Evolutionary conservation across 2,888 invertebrate species (phyloP).

Genomic region (Amblyteles armatorius): DNA sequence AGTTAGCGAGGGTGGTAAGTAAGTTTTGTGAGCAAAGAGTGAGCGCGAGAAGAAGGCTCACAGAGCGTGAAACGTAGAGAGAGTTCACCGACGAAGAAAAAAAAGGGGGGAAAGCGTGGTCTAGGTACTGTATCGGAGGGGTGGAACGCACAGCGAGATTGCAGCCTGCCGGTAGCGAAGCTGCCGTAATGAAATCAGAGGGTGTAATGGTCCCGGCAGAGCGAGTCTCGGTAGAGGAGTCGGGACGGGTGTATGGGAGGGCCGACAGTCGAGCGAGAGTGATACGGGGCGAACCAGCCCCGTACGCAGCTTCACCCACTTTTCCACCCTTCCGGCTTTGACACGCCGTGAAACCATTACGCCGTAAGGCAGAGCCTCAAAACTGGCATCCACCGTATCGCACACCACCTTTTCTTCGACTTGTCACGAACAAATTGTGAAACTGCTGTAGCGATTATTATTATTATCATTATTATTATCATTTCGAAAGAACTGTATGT

Average conservation of each 20-base stretch:
- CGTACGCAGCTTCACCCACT: conserved; percentile 56
- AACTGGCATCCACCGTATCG: conserved; percentile 31
- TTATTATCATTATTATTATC: neutral
- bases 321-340: conserved; percentile 77
- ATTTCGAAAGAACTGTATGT: no score
- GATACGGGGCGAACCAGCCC: conserved; percentile 31
- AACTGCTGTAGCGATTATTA: neutral
- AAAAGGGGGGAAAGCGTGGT: conserved; percentile 39
- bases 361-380: conserved; percentile 76
- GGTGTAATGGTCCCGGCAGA: conserved; percentile 83
- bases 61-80: conserved; percentile 41
- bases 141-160: conserved; percentile 75
- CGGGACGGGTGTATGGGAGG: conserved; percentile 12
- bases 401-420: neutral
- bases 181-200: conserved; percentile 82
- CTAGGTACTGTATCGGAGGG: conserved; percentile 16
- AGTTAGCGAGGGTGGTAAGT: conserved; percentile 58
- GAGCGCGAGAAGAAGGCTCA: conserved; percentile 47
- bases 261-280: conserved; percentile 43
- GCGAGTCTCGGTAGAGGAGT: conserved; percentile 58
- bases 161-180: conserved; percentile 79
- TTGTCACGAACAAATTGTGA: neutral
- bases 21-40: neutral
- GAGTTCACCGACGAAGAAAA: conserved; percentile 19
- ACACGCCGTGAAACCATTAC: conserved; percentile 80